Evolutionary conservation across 2,888 invertebrate species (phyloP).

Genomic region (Caenorhabditis virilis): DNA sequence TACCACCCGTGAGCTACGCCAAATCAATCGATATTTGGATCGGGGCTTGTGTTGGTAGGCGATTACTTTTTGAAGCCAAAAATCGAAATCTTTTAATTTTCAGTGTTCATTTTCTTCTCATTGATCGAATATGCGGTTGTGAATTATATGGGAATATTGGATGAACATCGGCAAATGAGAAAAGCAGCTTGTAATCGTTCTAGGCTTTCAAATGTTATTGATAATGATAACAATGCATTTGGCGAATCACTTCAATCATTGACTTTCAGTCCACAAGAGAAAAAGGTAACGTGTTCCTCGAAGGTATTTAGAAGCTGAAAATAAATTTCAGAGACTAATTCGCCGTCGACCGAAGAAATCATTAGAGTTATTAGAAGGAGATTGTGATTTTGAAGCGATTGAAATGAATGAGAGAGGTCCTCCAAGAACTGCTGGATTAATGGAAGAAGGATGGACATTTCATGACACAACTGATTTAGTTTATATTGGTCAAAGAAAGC

Average conservation of each 20-base stretch:
- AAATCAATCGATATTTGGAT: slow-evolving; percentile 69
- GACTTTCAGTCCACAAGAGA: slow-evolving; percentile 53
- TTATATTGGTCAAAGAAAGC: slow-evolving; percentile 58
- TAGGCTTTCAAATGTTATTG: slow-evolving; percentile 65
- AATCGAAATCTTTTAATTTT: slow-evolving; percentile 3
- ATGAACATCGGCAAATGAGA: slow-evolving; percentile 66
- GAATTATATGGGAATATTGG: slow-evolving; percentile 67
- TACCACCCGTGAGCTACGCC: slow-evolving; percentile 68
- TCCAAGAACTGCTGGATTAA: slow-evolving; percentile 33
- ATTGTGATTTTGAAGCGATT: slow-evolving; percentile 35
- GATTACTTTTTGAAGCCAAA: slow-evolving; percentile 13
- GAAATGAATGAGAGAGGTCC: slow-evolving; percentile 40
- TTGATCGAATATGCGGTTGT: slow-evolving; percentile 68
- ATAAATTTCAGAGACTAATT: slow-evolving; percentile 42
- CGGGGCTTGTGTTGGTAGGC: slow-evolving; percentile 58
- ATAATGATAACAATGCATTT: slow-evolving; percentile 52
- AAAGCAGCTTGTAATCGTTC: slow-evolving; percentile 64
- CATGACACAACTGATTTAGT: slow-evolving; percentile 42
- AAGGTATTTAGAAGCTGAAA: not conserved
- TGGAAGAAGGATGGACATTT: slow-evolving; percentile 54
- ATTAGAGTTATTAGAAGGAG: slow-evolving; percentile 48
- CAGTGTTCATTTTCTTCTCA: slow-evolving; percentile 66
- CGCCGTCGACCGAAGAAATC: slow-evolving; percentile 48
- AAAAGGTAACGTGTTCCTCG: slow-evolving; percentile 24
- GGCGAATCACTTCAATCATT: slow-evolving; percentile 44